phyloP scores from a whole-genome alignment of 1,140 invertebrate genomes.

The Ylistrum balloti region DNA sequence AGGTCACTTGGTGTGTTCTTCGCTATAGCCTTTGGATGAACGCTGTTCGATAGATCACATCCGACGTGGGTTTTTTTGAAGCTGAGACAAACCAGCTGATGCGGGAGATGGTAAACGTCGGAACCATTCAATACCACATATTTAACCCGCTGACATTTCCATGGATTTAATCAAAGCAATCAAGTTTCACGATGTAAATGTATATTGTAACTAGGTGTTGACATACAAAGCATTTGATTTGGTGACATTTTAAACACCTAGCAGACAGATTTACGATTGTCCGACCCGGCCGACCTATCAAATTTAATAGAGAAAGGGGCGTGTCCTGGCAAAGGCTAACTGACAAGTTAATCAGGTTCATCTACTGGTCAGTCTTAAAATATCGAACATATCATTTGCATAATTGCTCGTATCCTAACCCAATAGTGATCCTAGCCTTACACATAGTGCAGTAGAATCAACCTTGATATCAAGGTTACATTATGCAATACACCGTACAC shows the following conservation, averaged over 20 bases:
- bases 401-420: neutral
- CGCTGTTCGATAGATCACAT: too few relatives aligned
- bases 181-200: neutral
- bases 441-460: too few relatives aligned
- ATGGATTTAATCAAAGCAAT: neutral
- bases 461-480: too few relatives aligned
- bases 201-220: neutral
- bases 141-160: neutral
- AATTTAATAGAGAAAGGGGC: neutral
- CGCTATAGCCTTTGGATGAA: too few relatives aligned
- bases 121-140: neutral
- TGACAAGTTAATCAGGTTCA: neutral
- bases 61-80: neutral
- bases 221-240: conserved; percentile 3
- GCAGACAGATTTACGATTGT: neutral
- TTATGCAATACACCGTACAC: too few relatives aligned
- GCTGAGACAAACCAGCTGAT: neutral
- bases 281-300: neutral
- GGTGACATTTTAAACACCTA: neutral
- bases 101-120: neutral
- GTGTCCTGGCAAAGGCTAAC: neutral
- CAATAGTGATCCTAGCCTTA: too few relatives aligned
- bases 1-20: too few relatives aligned
- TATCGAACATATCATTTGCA: neutral
- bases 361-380: neutral